Conservation (phyloP, 2,113 vertebrate genomes). For the Megatriorchis doriae region DNA sequence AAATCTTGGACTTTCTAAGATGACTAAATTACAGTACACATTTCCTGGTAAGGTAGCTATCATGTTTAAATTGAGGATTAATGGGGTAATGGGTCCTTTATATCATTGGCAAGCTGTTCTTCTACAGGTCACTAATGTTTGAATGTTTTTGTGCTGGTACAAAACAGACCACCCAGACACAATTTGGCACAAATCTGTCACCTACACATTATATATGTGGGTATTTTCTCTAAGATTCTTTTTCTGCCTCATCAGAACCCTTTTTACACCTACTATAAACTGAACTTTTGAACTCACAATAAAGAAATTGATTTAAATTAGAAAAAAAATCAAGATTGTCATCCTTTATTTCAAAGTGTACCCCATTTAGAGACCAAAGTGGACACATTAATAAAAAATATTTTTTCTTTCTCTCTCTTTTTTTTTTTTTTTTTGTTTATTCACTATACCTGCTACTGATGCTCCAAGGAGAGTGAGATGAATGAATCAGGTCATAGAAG, state of each 20-base stretch:
- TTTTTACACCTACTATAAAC: neutral
- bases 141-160: neutral
- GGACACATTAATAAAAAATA: neutral
- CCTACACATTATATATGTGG: neutral
- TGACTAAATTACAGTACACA: neutral
- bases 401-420: neutral
- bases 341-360: neutral
- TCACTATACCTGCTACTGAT: neutral
- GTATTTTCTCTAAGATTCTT: neutral
- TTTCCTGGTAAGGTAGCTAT: neutral
- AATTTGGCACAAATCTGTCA: neutral
- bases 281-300: neutral
- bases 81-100: neutral
- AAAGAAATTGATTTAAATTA: neutral
- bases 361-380: neutral
- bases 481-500: conserved; percentile 35
- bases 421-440: neutral
- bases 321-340: neutral
- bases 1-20: neutral
- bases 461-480: neutral
- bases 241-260: neutral
- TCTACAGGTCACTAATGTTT: neutral
- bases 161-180: neutral
- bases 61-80: neutral
- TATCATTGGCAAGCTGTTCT: neutral